Conservation (phyloP, 1,140 invertebrate genomes). For the Cylas formicarius region DNA sequence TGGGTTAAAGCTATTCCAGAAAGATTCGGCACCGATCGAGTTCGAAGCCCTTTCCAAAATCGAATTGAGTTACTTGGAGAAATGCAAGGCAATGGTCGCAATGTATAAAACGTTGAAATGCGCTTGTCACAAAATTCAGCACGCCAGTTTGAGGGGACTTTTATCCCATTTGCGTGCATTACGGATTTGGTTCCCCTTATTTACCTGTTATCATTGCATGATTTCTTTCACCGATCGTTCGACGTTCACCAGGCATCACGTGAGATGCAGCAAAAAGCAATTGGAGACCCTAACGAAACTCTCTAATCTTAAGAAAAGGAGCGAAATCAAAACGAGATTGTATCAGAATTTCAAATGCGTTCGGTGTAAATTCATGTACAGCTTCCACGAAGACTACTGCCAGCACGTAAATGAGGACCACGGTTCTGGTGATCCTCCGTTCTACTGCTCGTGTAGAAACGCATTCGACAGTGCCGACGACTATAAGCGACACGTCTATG, state of each 20-base stretch:
- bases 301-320: conserved; percentile 29
- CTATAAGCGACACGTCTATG: conserved; percentile 33
- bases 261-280: conserved; percentile 24
- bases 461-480: conserved; percentile 30
- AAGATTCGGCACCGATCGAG: conserved; percentile 18
- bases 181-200: conserved; percentile 38
- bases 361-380: conserved; percentile 32
- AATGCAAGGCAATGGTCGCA: conserved; percentile 35
- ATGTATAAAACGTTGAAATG: conserved; percentile 33
- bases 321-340: conserved; percentile 31
- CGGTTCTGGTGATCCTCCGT: conserved; percentile 14
- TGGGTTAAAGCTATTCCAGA: conserved; percentile 30
- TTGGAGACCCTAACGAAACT: conserved; percentile 31
- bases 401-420: conserved; percentile 35
- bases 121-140: conserved; percentile 33
- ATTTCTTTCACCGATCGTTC: conserved; percentile 44
- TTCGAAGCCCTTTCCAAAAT: conserved; percentile 30
- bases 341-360: conserved; percentile 38
- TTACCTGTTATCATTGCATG: conserved; percentile 53
- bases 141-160: conserved; percentile 27
- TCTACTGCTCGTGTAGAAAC: conserved; percentile 26
- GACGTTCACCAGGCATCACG: conserved; percentile 28
- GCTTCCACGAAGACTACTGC: conserved; percentile 36
- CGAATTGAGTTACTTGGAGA: conserved; percentile 36
- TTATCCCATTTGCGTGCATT: conserved; percentile 31